Evolutionary conservation across 2,797 vertebrate species (phyloP), one percentile per base, ranked within the genome.

Genomic region (Melanotaenia pygmaea): DNA sequence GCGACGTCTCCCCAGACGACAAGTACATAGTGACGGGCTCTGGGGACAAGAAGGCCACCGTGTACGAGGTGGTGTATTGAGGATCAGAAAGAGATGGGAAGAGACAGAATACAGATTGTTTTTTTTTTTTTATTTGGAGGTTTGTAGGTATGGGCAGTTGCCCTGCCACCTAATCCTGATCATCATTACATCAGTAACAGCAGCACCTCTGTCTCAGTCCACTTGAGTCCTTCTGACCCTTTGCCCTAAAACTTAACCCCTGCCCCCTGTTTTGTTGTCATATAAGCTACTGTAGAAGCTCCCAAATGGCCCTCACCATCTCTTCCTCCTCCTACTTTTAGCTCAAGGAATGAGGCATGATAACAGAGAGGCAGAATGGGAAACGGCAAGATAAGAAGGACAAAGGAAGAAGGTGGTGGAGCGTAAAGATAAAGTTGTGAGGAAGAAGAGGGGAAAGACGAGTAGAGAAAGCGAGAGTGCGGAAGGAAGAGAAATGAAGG

Each of bases 11-110:
- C 0, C 70, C 93, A 14, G 96, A 97, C 0, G 95, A 96, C 87
- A 96, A 96, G 80, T 96, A 96, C 91, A 97, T 97, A 0, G 96
- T 97, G 78, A 97, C 96, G 0, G 96, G 96, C 82, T 97, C 96
- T 0, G 96, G 96, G 0, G 96, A 97, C 93, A 97, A 96, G 94
- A 97, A 97, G 83, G 96, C 96, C 74, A 96, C 96, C 0, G 95
- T 97, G 82, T 97, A 97, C 0, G 96, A 96, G 90, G 95, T 97
- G 90, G 94, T 96, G 16, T 96, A 96, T 87, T 96, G 90, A 96
- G 77, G 65, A 26, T 64, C n/a, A 30, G 14, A 75, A 74, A n/a
- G 4, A 73, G 72, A 83, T 35, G 58, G 65, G 57, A 79, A 37
- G 78, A 72, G 74, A 76, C 73, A 78, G 64, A 75, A 77, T n/a